Conservation (phyloP, 1,140 invertebrate genomes). For the Nebria ingens region DNA sequence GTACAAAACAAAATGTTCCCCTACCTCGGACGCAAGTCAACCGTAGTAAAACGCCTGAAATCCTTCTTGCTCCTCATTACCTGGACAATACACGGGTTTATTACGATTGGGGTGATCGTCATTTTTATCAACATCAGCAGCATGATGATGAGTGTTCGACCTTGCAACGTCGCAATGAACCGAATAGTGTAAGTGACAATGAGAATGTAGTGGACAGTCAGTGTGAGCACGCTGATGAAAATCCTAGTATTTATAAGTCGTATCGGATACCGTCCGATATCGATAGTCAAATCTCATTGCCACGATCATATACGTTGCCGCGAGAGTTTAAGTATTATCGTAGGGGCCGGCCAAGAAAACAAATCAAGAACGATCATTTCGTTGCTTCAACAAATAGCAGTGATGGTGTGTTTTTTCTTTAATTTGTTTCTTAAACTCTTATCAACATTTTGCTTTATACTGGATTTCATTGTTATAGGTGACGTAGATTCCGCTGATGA, state of each 20-base stretch:
- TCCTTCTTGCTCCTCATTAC: slow-evolving; percentile 64
- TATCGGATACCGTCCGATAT: slow-evolving; percentile 55
- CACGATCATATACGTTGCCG: slow-evolving; percentile 72
- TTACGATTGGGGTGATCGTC: slow-evolving; percentile 39
- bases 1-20: slow-evolving; percentile 19
- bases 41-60: slow-evolving; percentile 60
- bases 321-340: slow-evolving; percentile 75
- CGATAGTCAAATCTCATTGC: slow-evolving; percentile 67
- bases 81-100: slow-evolving; percentile 36
- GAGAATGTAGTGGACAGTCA: slow-evolving; percentile 16
- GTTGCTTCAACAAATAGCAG: slow-evolving; percentile 74
- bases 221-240: slow-evolving; percentile 32
- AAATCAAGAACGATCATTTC: slow-evolving; percentile 47
- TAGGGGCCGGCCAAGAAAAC: slow-evolving; percentile 38
- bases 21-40: slow-evolving; percentile 34
- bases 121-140: slow-evolving; percentile 15
- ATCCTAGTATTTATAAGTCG: slow-evolving; percentile 37
- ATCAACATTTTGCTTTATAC: slow-evolving; percentile 5
- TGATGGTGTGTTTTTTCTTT: slow-evolving; percentile 48
- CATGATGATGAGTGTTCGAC: background rate
- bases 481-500: slow-evolving; percentile 57
- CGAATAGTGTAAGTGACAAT: slow-evolving; percentile 12
- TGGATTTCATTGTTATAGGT: slow-evolving; percentile 30
- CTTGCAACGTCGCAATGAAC: background rate
- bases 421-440: slow-evolving; percentile 13